A percentile compares a stretch with the other conserved stretches of the same genome.
phyloP scores from a whole-genome alignment of 2,113 vertebrate species.

The Opisthocomus hoazin region DNA sequence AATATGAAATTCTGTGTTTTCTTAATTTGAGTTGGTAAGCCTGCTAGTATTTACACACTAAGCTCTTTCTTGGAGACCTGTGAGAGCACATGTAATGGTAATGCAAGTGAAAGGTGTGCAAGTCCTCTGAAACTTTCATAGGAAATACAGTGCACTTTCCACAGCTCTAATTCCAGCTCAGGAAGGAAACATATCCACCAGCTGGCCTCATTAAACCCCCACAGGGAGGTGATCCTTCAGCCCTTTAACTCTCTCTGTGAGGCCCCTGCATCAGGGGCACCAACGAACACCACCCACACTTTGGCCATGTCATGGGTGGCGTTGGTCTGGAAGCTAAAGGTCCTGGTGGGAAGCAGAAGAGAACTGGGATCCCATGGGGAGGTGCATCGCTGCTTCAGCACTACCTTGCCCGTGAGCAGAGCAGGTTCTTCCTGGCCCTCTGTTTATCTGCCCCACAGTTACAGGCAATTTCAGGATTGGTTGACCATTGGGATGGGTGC shows the following conservation, averaged over 20 bases:
- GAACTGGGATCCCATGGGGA: not conserved
- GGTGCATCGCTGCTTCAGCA: not conserved
- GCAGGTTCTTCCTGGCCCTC: not conserved
- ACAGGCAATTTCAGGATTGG: not conserved
- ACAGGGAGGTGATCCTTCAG: not conserved
- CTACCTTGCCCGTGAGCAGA: not conserved
- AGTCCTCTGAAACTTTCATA: not conserved
- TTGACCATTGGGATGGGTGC: not conserved
- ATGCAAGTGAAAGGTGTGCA: not conserved
- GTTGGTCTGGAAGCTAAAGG: not conserved
- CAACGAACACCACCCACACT: not conserved
- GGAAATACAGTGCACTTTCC: not conserved
- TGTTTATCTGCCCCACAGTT: not conserved
- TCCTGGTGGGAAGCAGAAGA: not conserved
- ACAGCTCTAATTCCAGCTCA: not conserved
- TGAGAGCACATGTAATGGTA: not conserved
- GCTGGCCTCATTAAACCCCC: not conserved
- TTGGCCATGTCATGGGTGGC: not conserved
- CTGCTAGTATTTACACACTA: not conserved
- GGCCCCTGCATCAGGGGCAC: accelerated
- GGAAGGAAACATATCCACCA: not conserved
- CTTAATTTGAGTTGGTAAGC: not conserved
- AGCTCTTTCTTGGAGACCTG: not conserved
- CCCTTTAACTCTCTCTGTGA: not conserved
- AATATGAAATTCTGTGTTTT: not conserved